A percentile compares a stretch with the other conserved stretches of the same genome.
phyloP scores from a whole-genome alignment of 2,113 vertebrate genomes.

The Sapayoa aenigma region DNA sequence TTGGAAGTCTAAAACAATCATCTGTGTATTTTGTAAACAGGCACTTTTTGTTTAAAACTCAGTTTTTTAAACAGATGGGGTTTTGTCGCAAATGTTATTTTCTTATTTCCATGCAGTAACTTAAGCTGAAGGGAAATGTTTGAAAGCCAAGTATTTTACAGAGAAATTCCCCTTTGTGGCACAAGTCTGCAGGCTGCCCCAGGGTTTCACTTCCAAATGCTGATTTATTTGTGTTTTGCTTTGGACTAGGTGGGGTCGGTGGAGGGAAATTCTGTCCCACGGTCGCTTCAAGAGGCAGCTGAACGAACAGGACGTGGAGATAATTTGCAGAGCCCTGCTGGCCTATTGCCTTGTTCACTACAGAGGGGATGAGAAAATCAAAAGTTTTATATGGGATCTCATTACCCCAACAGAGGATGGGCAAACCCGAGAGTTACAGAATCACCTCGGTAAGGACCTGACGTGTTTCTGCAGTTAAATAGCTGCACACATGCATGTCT shows the following conservation, averaged over 20 bases:
- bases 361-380: conserved; percentile 97
- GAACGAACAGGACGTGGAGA: conserved; percentile 93
- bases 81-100: not conserved
- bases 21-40: not conserved
- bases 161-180: not conserved
- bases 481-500: accelerated
- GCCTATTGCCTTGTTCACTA: conserved; percentile 96
- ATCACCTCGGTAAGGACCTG: conserved; percentile 84
- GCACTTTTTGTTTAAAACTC: not conserved
- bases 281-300: conserved; percentile 97
- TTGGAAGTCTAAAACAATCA: not conserved
- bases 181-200: not conserved
- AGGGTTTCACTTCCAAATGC: not conserved
- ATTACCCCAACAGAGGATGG: conserved; percentile 95
- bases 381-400: conserved; percentile 99
- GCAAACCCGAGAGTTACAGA: conserved; percentile 91
- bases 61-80: not conserved
- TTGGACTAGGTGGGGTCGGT: conserved; percentile 89
- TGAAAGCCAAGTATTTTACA: not conserved
- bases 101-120: not conserved
- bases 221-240: conserved; percentile 12
- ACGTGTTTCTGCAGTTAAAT: not conserved
- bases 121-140: not conserved
- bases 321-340: conserved; percentile 91
- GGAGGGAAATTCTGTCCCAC: conserved; percentile 95